These are phyloP conservation scores for Silurus lanzhouensis DNA, from an alignment of 2,797 vertebrate species.

Conservation along the genomic window DNA sequence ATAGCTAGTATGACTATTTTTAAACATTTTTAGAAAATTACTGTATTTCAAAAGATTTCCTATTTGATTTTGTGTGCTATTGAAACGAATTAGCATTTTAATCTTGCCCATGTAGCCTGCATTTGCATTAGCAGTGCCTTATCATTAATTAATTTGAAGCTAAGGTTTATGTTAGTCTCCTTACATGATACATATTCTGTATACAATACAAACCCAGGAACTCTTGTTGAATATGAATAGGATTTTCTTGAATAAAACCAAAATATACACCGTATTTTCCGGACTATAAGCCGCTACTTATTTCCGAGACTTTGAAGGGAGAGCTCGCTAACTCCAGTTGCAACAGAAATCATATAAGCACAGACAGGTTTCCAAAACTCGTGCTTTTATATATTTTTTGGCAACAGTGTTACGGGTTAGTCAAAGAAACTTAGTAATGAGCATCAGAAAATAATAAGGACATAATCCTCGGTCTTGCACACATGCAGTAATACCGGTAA, in stretches of 20 bases:
- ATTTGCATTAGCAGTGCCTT: not conserved
- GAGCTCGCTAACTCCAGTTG: no score
- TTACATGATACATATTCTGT: not conserved
- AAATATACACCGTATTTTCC: not conserved
- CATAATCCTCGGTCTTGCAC: no score
- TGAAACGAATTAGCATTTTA: not conserved
- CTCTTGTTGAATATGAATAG: not conserved
- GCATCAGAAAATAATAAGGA: no score
- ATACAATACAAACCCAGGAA: not conserved
- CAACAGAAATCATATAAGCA: no score
- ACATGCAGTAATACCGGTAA: no score
- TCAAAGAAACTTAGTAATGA: no score
- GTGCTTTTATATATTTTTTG: no score
- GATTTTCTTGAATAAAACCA: not conserved
- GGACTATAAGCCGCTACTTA: no score
- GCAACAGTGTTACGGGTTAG: no score
- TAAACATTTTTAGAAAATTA: not conserved
- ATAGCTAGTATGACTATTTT: not conserved
- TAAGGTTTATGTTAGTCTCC: not conserved
- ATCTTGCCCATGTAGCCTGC: not conserved
- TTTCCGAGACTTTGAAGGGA: no score
- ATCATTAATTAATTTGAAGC: not conserved
- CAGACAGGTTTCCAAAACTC: no score
- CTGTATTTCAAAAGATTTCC: not conserved
- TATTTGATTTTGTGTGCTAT: no score